These are phyloP conservation scores for Cossypha niveicapilla DNA, from an alignment of 2,797 vertebrate genomes.

Conservation along the genomic window DNA sequence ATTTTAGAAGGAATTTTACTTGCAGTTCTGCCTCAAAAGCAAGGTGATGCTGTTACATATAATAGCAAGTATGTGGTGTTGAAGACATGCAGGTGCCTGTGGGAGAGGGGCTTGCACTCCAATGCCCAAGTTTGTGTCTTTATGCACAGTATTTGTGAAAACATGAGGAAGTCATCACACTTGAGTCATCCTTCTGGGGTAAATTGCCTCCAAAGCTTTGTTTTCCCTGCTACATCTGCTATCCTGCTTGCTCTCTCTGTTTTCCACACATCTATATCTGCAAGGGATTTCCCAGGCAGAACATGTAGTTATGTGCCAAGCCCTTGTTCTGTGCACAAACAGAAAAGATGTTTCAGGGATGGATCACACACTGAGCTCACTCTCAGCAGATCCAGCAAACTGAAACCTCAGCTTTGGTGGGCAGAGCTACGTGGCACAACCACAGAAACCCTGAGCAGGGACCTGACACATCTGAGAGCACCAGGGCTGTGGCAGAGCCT, in stretches of 20 bases:
- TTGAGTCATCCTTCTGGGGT: not conserved
- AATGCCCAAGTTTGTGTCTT: not conserved
- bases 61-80: not conserved
- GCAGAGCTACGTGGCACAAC: not conserved
- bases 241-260: not conserved
- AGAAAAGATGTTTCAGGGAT: not conserved
- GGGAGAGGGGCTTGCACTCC: not conserved
- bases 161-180: not conserved
- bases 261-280: not conserved
- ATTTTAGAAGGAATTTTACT: not conserved
- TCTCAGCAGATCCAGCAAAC: not conserved
- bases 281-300: not conserved
- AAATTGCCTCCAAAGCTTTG: not conserved
- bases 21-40: not conserved
- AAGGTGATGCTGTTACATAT: not conserved
- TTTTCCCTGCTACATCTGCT: not conserved
- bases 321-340: not conserved
- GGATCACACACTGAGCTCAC: not conserved
- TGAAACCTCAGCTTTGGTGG: not conserved
- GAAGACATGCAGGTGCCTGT: not conserved
- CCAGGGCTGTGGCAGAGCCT: not conserved
- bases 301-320: not conserved
- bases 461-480: rapidly evolving
- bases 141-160: not conserved
- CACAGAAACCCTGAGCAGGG: not conserved